These are phyloP conservation scores for Volucella zonaria DNA, from an alignment of 2,888 invertebrate genomes.

Conservation along the genomic window DNA sequence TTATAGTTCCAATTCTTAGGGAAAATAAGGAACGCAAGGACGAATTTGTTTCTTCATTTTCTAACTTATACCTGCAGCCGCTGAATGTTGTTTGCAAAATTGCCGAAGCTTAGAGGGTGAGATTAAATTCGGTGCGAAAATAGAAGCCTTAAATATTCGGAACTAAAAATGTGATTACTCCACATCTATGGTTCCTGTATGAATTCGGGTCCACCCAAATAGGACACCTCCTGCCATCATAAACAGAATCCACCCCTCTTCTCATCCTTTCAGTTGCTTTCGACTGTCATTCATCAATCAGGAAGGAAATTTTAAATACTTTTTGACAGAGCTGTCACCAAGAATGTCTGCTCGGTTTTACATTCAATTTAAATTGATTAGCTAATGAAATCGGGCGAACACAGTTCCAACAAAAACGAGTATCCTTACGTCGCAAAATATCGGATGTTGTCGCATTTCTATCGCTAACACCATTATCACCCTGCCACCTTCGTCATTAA, in stretches of 20 bases:
- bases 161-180: too few species aligned
- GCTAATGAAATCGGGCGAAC: slow-evolving; percentile 28
- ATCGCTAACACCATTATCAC: slow-evolving; percentile 11
- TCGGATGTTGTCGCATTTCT: slow-evolving; percentile 27
- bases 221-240: too few species aligned
- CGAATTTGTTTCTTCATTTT: too few species aligned
- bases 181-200: too few species aligned
- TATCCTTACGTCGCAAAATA: slow-evolving; percentile 3
- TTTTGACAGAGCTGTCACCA: slow-evolving; percentile 22
- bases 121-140: too few species aligned
- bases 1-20: too few species aligned
- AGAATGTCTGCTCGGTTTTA: background rate
- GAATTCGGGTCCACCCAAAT: too few species aligned
- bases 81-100: too few species aligned
- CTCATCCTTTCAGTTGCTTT: background rate
- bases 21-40: too few species aligned
- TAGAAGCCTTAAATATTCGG: too few species aligned
- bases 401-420: background rate
- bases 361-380: slow-evolving; percentile 50
- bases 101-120: too few species aligned
- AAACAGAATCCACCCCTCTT: background rate
- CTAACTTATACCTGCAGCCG: too few species aligned
- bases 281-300: slow-evolving; percentile 46
- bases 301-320: slow-evolving; percentile 32
- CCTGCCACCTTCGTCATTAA: slow-evolving; percentile 40